Evolutionary conservation across 2,888 invertebrate species (phyloP).

Genomic region (Aspidiotus destructor): DNA sequence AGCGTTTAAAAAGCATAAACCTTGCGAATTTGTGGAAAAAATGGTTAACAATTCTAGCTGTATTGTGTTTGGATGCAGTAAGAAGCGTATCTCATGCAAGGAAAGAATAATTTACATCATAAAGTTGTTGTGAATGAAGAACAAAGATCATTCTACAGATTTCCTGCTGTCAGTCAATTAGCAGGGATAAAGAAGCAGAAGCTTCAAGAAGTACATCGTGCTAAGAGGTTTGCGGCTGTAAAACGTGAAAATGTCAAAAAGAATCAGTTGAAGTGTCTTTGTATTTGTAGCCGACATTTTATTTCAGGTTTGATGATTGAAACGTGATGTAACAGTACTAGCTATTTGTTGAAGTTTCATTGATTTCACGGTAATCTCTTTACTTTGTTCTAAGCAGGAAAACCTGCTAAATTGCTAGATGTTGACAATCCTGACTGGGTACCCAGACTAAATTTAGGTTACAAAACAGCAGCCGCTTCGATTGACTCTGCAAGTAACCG

Average conservation of each 20-base stretch:
- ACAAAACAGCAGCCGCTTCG: background rate
- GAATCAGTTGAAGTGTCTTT: background rate
- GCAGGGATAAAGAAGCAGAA: background rate
- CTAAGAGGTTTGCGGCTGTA: background rate
- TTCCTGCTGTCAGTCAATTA: background rate
- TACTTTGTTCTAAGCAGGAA: background rate
- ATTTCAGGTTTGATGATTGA: background rate
- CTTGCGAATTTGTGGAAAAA: background rate
- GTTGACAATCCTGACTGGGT: constrained; percentile 5
- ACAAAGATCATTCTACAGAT: background rate
- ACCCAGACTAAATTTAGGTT: background rate
- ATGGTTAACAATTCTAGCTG: background rate
- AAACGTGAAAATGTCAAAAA: constrained; percentile 4
- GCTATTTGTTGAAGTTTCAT: background rate
- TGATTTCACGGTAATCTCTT: background rate
- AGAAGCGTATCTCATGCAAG: background rate
- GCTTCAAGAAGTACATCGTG: background rate
- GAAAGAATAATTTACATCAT: background rate
- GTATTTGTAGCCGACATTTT: constrained; percentile 7
- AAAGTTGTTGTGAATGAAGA: background rate
- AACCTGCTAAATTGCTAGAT: background rate
- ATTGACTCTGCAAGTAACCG: no score
- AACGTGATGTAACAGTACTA: background rate
- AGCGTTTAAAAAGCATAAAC: no score
- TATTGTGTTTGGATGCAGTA: background rate